Conservation (phyloP, 2,797 vertebrate genomes). For the Buphagus erythrorhynchus region DNA sequence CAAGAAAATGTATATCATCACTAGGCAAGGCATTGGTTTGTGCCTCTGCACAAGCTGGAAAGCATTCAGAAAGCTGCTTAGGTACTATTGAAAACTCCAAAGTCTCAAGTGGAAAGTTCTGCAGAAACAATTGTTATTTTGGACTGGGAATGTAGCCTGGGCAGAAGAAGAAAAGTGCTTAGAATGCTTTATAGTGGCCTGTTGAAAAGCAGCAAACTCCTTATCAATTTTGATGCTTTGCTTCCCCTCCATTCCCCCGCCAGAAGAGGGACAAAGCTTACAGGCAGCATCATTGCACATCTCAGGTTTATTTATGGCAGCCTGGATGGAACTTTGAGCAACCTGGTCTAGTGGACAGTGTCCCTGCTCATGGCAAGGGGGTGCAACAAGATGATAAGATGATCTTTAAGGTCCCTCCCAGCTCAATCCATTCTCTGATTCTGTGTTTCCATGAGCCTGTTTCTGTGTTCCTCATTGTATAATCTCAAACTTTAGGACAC, state of each 20-base stretch:
- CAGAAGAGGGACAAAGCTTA: background rate
- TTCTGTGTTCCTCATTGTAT: background rate
- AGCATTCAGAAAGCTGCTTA: background rate
- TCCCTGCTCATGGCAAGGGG: accelerated
- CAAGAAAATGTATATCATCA: background rate
- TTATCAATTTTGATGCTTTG: accelerated
- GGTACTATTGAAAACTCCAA: background rate
- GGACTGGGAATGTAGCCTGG: background rate
- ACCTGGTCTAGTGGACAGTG: no score
- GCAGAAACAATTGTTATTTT: background rate
- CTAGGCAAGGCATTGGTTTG: background rate
- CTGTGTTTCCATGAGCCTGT: background rate
- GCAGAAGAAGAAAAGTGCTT: background rate
- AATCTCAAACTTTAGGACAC: background rate
- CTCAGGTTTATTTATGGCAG: background rate
- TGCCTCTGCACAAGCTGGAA: background rate
- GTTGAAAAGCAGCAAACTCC: background rate
- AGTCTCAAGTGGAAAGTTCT: background rate
- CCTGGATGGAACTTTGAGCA: background rate
- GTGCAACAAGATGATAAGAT: background rate
- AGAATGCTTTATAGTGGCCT: background rate
- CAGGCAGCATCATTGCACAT: background rate
- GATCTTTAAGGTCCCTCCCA: background rate
- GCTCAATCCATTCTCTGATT: background rate
- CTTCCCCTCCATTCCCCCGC: background rate